A percentile compares a stretch with the other conserved stretches of the same genome.
These are phyloP conservation scores for Anableps anableps DNA, from an alignment of 2,797 vertebrate genomes.

Conservation along the genomic window DNA sequence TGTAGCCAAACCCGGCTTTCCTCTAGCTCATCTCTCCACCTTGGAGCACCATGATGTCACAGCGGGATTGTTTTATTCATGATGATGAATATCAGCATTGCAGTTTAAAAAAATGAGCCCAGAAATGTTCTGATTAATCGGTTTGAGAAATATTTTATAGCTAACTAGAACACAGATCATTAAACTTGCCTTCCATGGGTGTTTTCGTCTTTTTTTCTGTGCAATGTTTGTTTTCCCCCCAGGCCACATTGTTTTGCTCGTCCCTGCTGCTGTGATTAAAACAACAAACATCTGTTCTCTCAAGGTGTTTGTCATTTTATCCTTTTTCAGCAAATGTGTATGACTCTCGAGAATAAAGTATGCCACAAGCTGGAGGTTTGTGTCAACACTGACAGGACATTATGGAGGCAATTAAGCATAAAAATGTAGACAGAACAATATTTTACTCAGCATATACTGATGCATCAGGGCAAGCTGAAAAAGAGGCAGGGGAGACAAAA, in stretches of 20 bases:
- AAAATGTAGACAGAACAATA: conserved; percentile 11
- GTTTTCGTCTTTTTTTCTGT: not conserved
- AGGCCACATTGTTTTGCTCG: conserved; percentile 16
- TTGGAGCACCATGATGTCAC: not conserved
- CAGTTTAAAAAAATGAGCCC: no score
- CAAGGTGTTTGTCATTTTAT: not conserved
- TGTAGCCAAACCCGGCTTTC: not conserved
- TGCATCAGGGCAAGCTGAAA: not conserved
- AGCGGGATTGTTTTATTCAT: not conserved
- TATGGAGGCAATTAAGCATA: conserved; percentile 13
- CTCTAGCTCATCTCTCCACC: conserved; percentile 1
- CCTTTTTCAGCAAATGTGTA: not conserved
- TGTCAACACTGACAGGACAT: not conserved
- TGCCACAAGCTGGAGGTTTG: conserved; percentile 11
- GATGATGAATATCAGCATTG: not conserved
- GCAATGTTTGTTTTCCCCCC: conserved; percentile 11
- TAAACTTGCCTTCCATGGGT: not conserved
- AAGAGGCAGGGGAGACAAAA: conserved; percentile 10
- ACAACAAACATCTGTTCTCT: conserved; percentile 26
- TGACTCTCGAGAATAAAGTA: conserved; percentile 5
- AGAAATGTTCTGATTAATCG: conserved; percentile 1
- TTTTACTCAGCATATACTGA: not conserved
- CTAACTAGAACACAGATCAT: not conserved
- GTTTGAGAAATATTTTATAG: not conserved
- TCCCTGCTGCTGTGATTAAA: conserved; percentile 27